Conservation (phyloP, 2,888 invertebrate genomes). For the Dioctria linearis region DNA sequence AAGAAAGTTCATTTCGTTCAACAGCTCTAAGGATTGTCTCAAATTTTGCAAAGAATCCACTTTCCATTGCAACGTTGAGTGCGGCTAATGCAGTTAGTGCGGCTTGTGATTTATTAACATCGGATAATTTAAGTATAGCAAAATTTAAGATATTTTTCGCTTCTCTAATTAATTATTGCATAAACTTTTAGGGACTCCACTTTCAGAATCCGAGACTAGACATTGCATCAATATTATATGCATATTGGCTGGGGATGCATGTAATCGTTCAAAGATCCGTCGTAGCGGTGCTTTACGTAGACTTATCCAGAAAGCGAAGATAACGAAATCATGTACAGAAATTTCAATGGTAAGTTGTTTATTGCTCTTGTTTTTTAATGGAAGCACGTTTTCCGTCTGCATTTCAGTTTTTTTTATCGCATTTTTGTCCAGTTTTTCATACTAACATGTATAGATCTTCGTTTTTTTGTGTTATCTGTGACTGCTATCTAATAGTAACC, state of each 20-base stretch:
- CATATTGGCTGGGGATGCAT: conserved; percentile 68
- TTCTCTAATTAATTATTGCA: neutral
- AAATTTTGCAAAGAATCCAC: conserved; percentile 67
- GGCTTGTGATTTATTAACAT: conserved; percentile 67
- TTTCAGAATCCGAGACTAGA: conserved; percentile 66
- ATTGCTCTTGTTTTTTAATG: neutral
- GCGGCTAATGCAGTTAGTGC: conserved; percentile 68
- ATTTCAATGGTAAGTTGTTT: conserved; percentile 64
- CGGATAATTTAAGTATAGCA: conserved; percentile 62
- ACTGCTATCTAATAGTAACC: too few relatives aligned
- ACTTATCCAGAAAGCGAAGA: conserved; percentile 66
- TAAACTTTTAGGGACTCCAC: conserved; percentile 59
- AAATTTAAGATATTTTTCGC: too few relatives aligned
- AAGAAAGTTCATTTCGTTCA: conserved; percentile 66
- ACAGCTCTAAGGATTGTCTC: conserved; percentile 67
- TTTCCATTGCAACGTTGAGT: conserved; percentile 65
- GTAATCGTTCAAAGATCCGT: conserved; percentile 70
- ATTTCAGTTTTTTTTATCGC: too few relatives aligned
- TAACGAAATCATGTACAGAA: conserved; percentile 66
- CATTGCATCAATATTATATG: conserved; percentile 69
- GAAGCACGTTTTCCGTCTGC: too few relatives aligned
- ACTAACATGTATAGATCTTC: too few relatives aligned
- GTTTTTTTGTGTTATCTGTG: too few relatives aligned
- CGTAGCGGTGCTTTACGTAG: conserved; percentile 68
- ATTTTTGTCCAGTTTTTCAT: too few relatives aligned